phyloP scores from a whole-genome alignment of 2,797 vertebrate genomes.

The Linurgus olivaceus region DNA sequence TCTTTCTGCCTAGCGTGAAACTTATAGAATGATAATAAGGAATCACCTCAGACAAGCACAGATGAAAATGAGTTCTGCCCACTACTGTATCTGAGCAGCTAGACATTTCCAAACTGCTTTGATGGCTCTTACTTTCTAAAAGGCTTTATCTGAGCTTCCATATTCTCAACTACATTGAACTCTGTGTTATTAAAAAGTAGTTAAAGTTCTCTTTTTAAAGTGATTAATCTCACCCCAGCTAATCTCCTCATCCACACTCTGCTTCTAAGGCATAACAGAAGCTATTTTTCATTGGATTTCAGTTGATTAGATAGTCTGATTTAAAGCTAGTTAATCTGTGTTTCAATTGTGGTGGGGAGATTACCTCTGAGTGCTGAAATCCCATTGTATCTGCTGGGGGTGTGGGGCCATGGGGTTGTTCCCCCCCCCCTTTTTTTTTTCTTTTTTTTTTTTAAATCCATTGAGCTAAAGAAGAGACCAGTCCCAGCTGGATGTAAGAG shows the following conservation, averaged over 20 bases:
- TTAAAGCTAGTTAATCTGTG: conserved; percentile 48
- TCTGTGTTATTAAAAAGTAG: conserved; percentile 71
- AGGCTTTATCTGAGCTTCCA: conserved; percentile 49
- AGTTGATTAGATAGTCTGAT: conserved; percentile 70
- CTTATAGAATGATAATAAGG: background rate
- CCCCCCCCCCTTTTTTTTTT: background rate
- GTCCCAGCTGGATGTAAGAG: conserved; percentile 43
- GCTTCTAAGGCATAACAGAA: conserved; percentile 74
- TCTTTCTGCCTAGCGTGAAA: background rate
- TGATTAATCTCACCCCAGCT: conserved; percentile 77
- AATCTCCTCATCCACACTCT: conserved; percentile 76
- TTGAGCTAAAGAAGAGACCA: conserved; percentile 37
- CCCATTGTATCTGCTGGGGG: conserved; percentile 25
- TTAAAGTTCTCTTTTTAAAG: conserved; percentile 78
- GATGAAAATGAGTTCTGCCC: conserved; percentile 20
- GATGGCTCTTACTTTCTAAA: background rate
- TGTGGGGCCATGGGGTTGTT: background rate
- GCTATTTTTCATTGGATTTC: conserved; percentile 70
- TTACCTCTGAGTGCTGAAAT: conserved; percentile 52
- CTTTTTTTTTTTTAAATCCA: background rate
- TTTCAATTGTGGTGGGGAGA: conserved; percentile 61
- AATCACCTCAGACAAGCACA: conserved; percentile 6
- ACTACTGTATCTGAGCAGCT: conserved; percentile 19
- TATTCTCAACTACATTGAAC: conserved; percentile 67
- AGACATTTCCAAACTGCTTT: conserved; percentile 27